Evolutionary conservation across 2,113 vertebrate genomes (phyloP), one percentile per base, ranked within the genome.

Genomic region (Antigone vipio): DNA sequence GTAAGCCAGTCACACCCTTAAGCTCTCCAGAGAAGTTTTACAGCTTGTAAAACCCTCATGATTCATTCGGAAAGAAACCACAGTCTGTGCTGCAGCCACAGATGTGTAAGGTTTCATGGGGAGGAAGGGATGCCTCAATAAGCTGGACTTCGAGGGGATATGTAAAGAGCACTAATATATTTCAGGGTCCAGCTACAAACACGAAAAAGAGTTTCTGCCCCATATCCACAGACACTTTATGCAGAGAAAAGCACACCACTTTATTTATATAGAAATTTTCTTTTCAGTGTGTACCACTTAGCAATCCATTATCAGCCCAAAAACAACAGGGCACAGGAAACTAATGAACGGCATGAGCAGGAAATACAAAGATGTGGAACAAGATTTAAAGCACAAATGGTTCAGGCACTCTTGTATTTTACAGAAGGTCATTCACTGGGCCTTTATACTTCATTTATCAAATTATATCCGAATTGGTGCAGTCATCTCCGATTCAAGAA

Each of bases 361-460:
- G 74, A 95, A 92, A 91, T 12, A 75, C 50, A 87, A 64, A 88
- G 90, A 91, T 52, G 26, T 4, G 84, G 74, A 73, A 26, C 60
- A 80, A 87, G 87, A 85, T 88, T 74, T 76, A 86, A 73, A 85
- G 87, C 81, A 83, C 69, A 90, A 90, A 93, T 27, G 84, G 78
- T 47, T 82, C 80, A 52, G 78, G 20, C 85, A 67, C 55, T 85
- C 76, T 21, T 53, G 53, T 56, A 85, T 88, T 92, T 91, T 69
- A 91, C 9, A 75, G 52, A 42, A 52, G 76, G 92, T 90, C 77
- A 56, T 45, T 85, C 73, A n/a, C 67, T 30, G 92, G 60, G 82
- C 83, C 49, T 91, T 97, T 92, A 88, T 89, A 89, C 60, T 93
- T 93, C 64, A 84, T 92, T 86, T 96, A 87, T 95, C 94, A 92